A percentile compares a stretch with the other conserved stretches of the same genome.
Conservation (phyloP, 1,140 invertebrate species). For the Coenobita brevimanus region DNA sequence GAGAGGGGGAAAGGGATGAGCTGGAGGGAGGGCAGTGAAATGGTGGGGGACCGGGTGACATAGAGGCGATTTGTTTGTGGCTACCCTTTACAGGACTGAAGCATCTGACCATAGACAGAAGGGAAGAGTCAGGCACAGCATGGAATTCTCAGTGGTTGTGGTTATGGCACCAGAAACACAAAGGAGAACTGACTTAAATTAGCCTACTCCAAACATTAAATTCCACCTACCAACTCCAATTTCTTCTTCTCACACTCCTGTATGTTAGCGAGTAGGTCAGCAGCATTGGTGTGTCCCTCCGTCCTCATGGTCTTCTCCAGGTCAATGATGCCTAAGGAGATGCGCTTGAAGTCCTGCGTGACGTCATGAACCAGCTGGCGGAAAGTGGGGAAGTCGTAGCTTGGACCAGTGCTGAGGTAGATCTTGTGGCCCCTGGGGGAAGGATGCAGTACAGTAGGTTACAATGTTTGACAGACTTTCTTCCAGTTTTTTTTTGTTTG, state of each 20-base stretch:
- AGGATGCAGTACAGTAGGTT: no score
- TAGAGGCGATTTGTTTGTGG: no score
- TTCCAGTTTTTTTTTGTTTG: no score
- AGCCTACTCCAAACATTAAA: neutral
- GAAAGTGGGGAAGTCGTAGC: slow-evolving; percentile 43
- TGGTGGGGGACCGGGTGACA: no score
- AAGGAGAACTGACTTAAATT: neutral
- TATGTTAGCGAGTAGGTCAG: slow-evolving; percentile 9
- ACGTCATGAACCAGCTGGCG: slow-evolving; percentile 38
- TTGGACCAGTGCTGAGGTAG: slow-evolving; percentile 22
- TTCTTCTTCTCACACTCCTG: slow-evolving; percentile 47
- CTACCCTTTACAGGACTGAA: no score
- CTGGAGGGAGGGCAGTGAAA: no score
- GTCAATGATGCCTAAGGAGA: slow-evolving; percentile 31
- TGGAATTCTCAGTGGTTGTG: neutral
- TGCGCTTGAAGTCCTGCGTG: slow-evolving; percentile 43
- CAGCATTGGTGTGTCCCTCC: neutral
- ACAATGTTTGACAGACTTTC: no score
- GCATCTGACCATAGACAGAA: no score
- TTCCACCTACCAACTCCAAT: slow-evolving; percentile 36
- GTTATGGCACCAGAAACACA: neutral
- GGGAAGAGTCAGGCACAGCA: no score
- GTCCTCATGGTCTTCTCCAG: slow-evolving; percentile 22
- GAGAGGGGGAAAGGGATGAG: no score
- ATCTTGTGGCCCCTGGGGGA: slow-evolving; percentile 43